Base-by-base conservation (phyloP, 2,797 vertebrate genomes). In the Coregonus ussuriensis region DNA sequence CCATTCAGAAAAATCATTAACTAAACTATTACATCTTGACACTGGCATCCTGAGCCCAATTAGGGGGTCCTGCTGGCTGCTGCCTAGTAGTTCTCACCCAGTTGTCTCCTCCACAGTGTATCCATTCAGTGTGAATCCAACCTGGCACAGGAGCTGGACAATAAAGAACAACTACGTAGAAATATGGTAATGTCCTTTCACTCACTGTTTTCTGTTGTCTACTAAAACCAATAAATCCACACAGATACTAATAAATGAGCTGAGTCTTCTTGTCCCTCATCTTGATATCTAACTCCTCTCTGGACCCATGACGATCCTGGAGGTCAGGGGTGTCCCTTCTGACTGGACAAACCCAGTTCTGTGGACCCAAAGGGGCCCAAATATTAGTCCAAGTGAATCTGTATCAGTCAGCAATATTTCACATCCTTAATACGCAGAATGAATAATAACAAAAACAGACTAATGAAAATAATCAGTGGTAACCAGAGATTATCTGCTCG, bases 21-120 rank as follows among this genome's bases (percentile, higher is more conserved):
- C 33, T 14, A 2, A 73, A 74, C 56, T 72, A 72, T 74, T 15
- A n/a, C 56, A 69, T 54, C 68, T 68, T 41, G n/a, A 33, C 56
- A 37, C 56, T 62, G 35, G 37, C 41, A 25, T 18, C 69, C 29
- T 18, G 31, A 35, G 62, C 41, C 63, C 51, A 52, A 79, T 74
- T 2, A 59, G 3, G 73, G 15, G 54, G 54, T 59, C 18, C 54
- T 59, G 18, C 54, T n/a, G 54, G 54, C 54, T 4, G 18, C 54
- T n/a, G 6, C 54, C n/a, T 21, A 21, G 54, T n/a, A 56, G 54
- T 18, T 59, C 54, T 18, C 54, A 21, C 54, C 54, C 18, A n/a
- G 6, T 59, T 6, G 54, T 59, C 13, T n/a, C 18, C 18, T 59
- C 54, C 18, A n/a, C 54, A 59, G 54, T 7, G 54, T n/a, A 9